These are phyloP conservation scores for Lycopodina hypogea DNA, from an alignment of 37 sponge, comb jelly and placozoan species.

Conservation along the genomic window DNA sequence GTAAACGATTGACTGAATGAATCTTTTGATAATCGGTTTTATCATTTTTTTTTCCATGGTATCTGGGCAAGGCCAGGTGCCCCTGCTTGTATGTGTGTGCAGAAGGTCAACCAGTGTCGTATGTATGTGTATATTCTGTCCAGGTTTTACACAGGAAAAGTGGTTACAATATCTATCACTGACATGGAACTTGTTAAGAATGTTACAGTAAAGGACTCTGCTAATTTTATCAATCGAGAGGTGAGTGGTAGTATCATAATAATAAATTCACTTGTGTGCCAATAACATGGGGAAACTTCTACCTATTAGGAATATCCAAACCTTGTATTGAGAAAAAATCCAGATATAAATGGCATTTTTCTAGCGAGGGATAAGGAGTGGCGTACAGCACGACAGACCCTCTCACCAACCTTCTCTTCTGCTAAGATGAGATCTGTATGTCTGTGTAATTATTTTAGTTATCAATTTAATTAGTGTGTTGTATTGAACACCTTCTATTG, in stretches of 20 bases:
- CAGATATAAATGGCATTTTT: not conserved
- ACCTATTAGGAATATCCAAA: not conserved
- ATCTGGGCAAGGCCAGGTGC: too few species aligned
- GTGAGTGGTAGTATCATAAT: not conserved
- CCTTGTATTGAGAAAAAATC: not conserved
- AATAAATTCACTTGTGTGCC: not conserved
- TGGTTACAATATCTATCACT: too few species aligned
- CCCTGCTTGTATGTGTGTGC: too few species aligned
- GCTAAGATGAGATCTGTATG: not conserved
- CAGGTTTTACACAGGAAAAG: too few species aligned
- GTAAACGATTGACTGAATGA: too few species aligned
- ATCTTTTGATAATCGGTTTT: too few species aligned
- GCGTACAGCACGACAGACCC: conserved; percentile 1
- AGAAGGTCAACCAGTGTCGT: too few species aligned
- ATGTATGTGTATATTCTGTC: too few species aligned
- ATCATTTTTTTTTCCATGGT: too few species aligned
- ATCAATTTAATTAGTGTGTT: too few species aligned
- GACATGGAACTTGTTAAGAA: too few species aligned
- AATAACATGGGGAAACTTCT: not conserved
- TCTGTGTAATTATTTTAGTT: not conserved
- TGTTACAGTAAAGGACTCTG: not conserved
- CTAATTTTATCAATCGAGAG: not conserved
- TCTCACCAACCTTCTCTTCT: not conserved
- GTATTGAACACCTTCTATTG: too few species aligned
- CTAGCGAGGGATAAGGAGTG: not conserved